Evolutionary conservation across 2,113 vertebrate genomes (phyloP), one percentile per base, ranked within the genome.

Genomic region (Brienomyrus longianalis): DNA sequence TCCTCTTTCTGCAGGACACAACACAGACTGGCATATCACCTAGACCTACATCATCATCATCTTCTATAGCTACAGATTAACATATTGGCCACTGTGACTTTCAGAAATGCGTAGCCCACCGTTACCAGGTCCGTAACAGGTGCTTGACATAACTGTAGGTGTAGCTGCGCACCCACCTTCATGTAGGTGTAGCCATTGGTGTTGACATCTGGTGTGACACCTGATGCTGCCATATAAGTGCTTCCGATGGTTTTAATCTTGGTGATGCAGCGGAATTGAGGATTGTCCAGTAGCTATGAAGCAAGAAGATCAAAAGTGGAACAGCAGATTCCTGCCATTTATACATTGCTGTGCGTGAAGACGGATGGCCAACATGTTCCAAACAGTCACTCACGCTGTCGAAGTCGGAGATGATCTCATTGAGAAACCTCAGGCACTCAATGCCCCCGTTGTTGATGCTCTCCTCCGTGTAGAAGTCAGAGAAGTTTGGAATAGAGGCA

Each of bases 241-340:
- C 98, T 99, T 90, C 98, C 98, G 2, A 99, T 99, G 8, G 98
- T 99, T 94, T 99, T 99, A 92, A 99, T 99, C 93, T 99, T 99
- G 83, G 98, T 99, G 93, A 99, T 99, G 92, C 94, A 96, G 11
- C 96, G 97, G 93, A 99, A 99, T 31, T 97, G 97, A 0, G 97
- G 95, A 39, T 97, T 94, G 23, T 99, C 98, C 90, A 99, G 91
- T 77, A 99, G 95, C 98, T 99, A 92, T 1, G 21, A 52, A 10
- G 31, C 50, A 62, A 17, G 35, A n/a, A 62, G 54, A 19, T 62
- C 1, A 88, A 66, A 45, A 11, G 39, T 6, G 5, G 11, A 54
- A 87, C 50, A 56, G 50, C 0, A 50, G 35, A 31, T 39, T 50
- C 39, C 85, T 35, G 11, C 13, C 51, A 19, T 52, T 54, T 45